Evolutionary conservation across 2,888 invertebrate species (phyloP).

Genomic region (Eremobia ochroleuca): DNA sequence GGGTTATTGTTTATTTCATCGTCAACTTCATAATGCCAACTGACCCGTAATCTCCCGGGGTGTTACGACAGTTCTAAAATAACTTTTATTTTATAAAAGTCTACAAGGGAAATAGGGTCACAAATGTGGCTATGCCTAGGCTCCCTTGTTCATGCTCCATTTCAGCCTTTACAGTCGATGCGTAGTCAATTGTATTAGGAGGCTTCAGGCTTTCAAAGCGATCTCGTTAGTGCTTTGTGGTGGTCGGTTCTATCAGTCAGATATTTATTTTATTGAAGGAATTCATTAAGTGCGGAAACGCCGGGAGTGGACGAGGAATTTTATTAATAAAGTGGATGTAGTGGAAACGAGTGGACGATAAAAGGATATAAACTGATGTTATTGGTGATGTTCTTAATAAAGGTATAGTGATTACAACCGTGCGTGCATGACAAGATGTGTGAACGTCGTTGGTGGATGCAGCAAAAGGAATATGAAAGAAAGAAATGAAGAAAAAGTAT

Average conservation of each 20-base stretch:
- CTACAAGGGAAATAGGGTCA: slow-evolving; percentile 34
- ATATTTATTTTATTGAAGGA: slow-evolving; percentile 24
- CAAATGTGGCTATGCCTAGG: slow-evolving; percentile 29
- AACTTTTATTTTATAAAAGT: slow-evolving; percentile 22
- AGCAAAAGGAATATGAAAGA: background rate
- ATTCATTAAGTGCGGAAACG: slow-evolving; percentile 29
- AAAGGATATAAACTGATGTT: slow-evolving; percentile 36
- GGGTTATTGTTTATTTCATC: slow-evolving; percentile 38
- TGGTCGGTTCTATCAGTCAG: slow-evolving; percentile 21
- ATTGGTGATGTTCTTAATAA: slow-evolving; percentile 48
- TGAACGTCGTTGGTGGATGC: background rate
- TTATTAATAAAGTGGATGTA: slow-evolving; percentile 12
- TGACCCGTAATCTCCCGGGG: slow-evolving; percentile 59
- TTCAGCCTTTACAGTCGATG: slow-evolving; percentile 56
- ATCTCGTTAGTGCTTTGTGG: slow-evolving; percentile 19
- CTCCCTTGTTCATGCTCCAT: slow-evolving; percentile 59
- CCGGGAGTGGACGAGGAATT: background rate
- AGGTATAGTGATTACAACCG: slow-evolving; percentile 19
- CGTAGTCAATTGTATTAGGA: slow-evolving; percentile 54
- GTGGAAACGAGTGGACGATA: background rate
- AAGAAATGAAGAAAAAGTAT: no score
- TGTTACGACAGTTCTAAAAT: slow-evolving; percentile 53
- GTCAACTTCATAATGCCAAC: slow-evolving; percentile 35
- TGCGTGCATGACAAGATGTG: background rate
- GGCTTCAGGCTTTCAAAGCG: slow-evolving; percentile 32